A percentile compares a stretch with the other conserved stretches of the same genome.
Evolutionary conservation across 2,113 vertebrate species (phyloP).

Genomic region (Muntiacus reevesi): DNA sequence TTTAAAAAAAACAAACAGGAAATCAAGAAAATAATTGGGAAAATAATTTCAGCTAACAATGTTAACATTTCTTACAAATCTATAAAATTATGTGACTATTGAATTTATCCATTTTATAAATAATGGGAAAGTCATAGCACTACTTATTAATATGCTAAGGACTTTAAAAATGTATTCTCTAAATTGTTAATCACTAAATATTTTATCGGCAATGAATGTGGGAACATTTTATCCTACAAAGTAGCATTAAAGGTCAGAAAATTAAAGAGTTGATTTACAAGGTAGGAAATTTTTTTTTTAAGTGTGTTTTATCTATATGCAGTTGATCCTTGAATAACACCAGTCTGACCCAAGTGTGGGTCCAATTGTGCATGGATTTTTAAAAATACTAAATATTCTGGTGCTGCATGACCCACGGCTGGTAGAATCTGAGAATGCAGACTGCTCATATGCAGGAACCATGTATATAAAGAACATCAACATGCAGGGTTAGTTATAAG

Average conservation of each 20-base stretch:
- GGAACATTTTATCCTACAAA: background rate
- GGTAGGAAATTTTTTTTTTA: background rate
- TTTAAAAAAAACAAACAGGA: background rate
- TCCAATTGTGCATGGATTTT: background rate
- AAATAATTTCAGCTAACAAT: background rate
- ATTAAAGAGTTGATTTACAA: background rate
- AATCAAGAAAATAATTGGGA: background rate
- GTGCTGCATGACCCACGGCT: background rate
- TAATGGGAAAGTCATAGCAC: background rate
- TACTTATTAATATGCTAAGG: background rate
- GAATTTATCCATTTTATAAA: background rate
- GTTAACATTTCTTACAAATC: background rate
- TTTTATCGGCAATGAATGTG: background rate
- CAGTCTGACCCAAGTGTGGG: background rate
- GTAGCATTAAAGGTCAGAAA: background rate
- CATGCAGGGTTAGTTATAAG: background rate
- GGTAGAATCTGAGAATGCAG: background rate
- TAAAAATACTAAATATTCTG: background rate
- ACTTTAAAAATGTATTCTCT: background rate
- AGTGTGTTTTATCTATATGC: background rate
- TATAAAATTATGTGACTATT: background rate
- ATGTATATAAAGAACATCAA: background rate
- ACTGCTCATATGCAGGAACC: background rate
- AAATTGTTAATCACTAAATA: background rate
- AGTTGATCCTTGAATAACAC: background rate